Evolutionary conservation across 2,797 vertebrate species (phyloP).

Genomic region (Gallinago stenura): DNA sequence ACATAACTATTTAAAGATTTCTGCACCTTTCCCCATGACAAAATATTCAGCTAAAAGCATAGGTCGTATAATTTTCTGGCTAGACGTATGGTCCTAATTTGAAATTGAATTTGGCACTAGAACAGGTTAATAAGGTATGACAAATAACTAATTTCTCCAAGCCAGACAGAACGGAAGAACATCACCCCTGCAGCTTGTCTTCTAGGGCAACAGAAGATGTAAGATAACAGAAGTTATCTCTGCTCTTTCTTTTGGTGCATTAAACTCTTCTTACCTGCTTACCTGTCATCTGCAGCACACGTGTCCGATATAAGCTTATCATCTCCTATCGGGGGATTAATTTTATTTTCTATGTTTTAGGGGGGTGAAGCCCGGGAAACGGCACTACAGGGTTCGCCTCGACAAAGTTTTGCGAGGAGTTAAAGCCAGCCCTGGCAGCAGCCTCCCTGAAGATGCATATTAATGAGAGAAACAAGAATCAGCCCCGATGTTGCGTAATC

Average conservation of each 20-base stretch:
- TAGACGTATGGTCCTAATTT: slow-evolving; percentile 46
- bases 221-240: slow-evolving; percentile 32
- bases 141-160: slow-evolving; percentile 66
- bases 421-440: slow-evolving; percentile 16
- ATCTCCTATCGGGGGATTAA: slow-evolving; percentile 12
- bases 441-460: slow-evolving; percentile 44
- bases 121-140: slow-evolving; percentile 56
- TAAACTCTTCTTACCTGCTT: slow-evolving; percentile 37
- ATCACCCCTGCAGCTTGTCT: slow-evolving; percentile 21
- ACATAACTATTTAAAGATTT: background rate
- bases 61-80: slow-evolving; percentile 29
- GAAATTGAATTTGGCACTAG: slow-evolving; percentile 59
- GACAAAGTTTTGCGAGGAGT: slow-evolving; percentile 19
- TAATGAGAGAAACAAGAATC: slow-evolving; percentile 54
- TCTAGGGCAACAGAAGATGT: background rate
- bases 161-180: slow-evolving; percentile 39
- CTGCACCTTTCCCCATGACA: background rate
- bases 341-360: slow-evolving; percentile 55
- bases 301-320: background rate
- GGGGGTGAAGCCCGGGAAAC: background rate
- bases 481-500: slow-evolving; percentile 49
- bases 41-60: slow-evolving; percentile 23
- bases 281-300: slow-evolving; percentile 31
- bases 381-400: background rate
- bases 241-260: slow-evolving; percentile 13